Conservation (phyloP, 2,113 vertebrate species). For the Diphyllodes magnificus region DNA sequence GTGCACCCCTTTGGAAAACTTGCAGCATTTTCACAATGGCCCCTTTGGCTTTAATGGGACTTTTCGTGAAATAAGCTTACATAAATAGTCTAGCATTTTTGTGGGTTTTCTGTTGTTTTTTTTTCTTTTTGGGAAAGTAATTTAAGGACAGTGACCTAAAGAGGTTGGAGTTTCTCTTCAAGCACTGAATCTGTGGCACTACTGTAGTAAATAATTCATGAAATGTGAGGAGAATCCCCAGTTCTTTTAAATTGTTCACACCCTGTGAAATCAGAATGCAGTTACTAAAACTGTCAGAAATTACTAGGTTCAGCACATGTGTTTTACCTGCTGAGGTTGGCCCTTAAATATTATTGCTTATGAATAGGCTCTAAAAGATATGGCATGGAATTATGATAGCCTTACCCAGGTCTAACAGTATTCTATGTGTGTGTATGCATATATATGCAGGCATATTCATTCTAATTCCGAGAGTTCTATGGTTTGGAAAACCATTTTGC, state of each 20-base stretch:
- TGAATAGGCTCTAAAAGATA: background rate
- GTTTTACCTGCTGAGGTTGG: background rate
- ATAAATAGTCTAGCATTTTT: background rate
- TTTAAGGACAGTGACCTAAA: constrained; percentile 4
- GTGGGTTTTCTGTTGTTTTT: background rate
- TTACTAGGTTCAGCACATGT: background rate
- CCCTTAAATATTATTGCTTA: background rate
- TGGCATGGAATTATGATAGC: background rate
- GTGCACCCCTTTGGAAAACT: background rate
- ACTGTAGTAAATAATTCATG: background rate
- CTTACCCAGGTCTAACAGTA: background rate
- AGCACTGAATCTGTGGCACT: background rate
- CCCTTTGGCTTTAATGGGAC: background rate
- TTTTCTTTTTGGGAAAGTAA: background rate
- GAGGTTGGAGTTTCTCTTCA: background rate
- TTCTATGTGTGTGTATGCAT: background rate
- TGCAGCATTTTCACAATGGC: background rate
- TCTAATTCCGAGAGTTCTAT: background rate
- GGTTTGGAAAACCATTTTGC: background rate
- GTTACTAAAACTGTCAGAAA: background rate
- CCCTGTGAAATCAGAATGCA: background rate
- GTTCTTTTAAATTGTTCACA: background rate
- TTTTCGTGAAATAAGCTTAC: background rate
- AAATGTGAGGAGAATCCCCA: background rate
- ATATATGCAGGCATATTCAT: background rate